These are phyloP conservation scores for Speoplatyrhinus poulsoni DNA, from an alignment of 2,113 vertebrate species.

Conservation along the genomic window DNA sequence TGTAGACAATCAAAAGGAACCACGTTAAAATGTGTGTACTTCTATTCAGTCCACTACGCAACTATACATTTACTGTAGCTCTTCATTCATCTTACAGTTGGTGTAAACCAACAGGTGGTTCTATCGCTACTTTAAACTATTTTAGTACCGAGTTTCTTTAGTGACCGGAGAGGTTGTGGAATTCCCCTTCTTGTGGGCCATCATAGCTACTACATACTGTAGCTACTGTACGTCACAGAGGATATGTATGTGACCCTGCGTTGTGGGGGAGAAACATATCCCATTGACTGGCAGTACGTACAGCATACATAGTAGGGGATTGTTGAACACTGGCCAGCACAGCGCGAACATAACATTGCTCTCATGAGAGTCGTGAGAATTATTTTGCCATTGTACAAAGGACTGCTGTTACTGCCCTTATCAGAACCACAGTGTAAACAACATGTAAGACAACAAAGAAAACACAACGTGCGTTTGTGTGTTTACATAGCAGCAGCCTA, in stretches of 20 bases:
- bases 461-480: background rate
- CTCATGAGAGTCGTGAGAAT: too few relatives aligned
- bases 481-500: too few relatives aligned
- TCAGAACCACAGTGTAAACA: background rate
- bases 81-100: background rate
- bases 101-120: background rate
- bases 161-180: background rate
- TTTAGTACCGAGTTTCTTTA: background rate
- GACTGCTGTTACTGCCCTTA: background rate
- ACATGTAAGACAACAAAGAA: background rate
- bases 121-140: background rate
- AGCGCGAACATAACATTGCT: too few relatives aligned
- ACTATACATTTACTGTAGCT: too few relatives aligned
- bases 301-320: too few relatives aligned
- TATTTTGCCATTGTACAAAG: too few relatives aligned
- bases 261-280: background rate
- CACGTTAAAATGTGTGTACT: background rate
- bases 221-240: background rate
- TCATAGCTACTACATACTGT: background rate
- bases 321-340: background rate
- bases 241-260: conserved; percentile 1
- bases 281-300: background rate
- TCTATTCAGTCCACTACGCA: too few relatives aligned
- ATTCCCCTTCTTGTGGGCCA: background rate
- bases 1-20: conserved; percentile 49